These are phyloP conservation scores for Heliconius hewitsoni DNA, from an alignment of 1,140 invertebrate genomes.

Conservation along the genomic window DNA sequence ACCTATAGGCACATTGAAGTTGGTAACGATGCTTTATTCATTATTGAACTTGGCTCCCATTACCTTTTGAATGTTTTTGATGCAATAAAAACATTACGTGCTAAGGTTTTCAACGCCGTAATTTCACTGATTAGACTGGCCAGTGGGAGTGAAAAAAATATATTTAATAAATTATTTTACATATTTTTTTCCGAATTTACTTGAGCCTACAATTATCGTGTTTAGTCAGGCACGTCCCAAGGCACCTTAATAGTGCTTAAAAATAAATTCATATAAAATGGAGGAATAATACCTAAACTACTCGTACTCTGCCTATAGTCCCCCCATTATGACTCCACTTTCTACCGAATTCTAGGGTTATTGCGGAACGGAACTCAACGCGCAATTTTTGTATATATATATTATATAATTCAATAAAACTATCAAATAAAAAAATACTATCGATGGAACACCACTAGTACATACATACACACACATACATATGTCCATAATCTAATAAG, in stretches of 20 bases:
- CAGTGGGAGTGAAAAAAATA: not conserved
- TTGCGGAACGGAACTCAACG: no score
- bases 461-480: not conserved
- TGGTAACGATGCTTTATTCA: no score
- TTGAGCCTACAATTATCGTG: not conserved
- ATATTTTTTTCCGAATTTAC: not conserved
- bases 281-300: not conserved
- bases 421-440: not conserved
- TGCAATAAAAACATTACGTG: no score
- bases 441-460: not conserved
- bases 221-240: not conserved
- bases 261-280: no score
- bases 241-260: not conserved
- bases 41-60: no score
- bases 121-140: not conserved
- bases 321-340: no score
- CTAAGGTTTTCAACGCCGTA: no score
- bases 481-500: conserved; percentile 48
- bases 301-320: no score
- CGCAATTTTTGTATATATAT: no score
- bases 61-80: no score
- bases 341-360: no score
- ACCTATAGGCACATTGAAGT: no score
- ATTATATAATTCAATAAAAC: not conserved
- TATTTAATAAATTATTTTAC: not conserved